Base-by-base conservation (phyloP, 1,140 invertebrate genomes). In the Hetaerina americana region DNA sequence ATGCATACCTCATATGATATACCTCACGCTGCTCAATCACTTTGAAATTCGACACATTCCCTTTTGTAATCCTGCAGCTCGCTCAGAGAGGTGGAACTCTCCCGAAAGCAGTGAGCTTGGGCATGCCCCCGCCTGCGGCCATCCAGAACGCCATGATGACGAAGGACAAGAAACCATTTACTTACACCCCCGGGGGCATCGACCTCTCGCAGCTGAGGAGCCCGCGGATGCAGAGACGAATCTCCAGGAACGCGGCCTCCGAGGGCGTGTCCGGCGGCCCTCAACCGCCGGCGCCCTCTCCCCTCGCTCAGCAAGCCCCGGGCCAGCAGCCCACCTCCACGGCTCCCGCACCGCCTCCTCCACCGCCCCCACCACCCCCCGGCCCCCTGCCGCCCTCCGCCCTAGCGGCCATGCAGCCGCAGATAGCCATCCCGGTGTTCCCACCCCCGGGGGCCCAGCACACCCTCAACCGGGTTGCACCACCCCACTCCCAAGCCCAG, bases 121-220 rank as follows among this genome's bases (percentile, higher is more conserved):
- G 66, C 27, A 25, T 81, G 71, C 91, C 92, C 78, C 92, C 94
- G 66, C 94, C 94, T 72, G 88, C 90, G 66, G 93, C 92, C 68
- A 91, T 97, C 27, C 92, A 95, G 78, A 94, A 94, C 77, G 93
- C 94, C 5, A 94, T 96, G 92, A 89, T 94, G 87, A 94, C 91
- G 73, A 94, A 95, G 82, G 94, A 97, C 79, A 97, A 96, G 80
- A 96, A 94, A 78, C 94, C 94, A 0, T 97, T 96, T 79, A 96
- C 94, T 1, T 97, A 97, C 78, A 95, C 94, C 18, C 94, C 94
- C 2, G 92, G 92, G 15, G 94, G 94, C 70, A 84, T 97, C 66
- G 93, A 97, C 80, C 83, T 97, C 26, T 93, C 92, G 0, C 92
- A 96, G 80, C 95, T 96, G 40, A 85, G 88, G 72, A 95, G 92